Conservation (phyloP, 2,888 invertebrate species). For the Dasysyrphus tricinctus region DNA sequence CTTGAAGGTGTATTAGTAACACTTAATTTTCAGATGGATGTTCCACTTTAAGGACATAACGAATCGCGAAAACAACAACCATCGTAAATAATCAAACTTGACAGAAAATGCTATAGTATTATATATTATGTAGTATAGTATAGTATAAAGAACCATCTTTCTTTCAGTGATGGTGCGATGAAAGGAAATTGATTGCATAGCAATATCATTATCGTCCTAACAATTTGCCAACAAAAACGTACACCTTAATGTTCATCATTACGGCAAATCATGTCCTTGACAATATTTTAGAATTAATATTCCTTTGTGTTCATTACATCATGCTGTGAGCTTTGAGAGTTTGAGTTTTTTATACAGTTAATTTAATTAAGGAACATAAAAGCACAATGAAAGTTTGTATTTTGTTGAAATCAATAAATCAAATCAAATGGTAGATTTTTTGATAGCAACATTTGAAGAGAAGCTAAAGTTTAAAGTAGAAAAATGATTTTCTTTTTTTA, state of each 20-base stretch:
- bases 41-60: neutral
- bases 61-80: neutral
- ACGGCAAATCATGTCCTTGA: neutral
- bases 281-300: conserved; percentile 18
- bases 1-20: neutral
- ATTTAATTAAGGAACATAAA: neutral
- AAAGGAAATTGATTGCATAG: conserved; percentile 34
- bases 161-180: neutral
- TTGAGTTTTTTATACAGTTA: neutral
- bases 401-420: neutral
- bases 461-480: too few species aligned
- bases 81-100: neutral
- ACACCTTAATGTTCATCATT: conserved; percentile 3
- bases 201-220: conserved; percentile 15
- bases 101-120: neutral
- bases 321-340: neutral
- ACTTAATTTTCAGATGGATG: neutral
- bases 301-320: neutral
- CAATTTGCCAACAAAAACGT: conserved; percentile 3
- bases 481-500: too few species aligned
- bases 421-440: neutral
- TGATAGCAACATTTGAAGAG: too few species aligned
- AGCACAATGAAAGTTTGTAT: neutral
- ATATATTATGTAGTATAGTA: too few species aligned
- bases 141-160: neutral